Evolutionary conservation across 2,888 invertebrate genomes (phyloP).

Genomic region (Sialis lutaria): DNA sequence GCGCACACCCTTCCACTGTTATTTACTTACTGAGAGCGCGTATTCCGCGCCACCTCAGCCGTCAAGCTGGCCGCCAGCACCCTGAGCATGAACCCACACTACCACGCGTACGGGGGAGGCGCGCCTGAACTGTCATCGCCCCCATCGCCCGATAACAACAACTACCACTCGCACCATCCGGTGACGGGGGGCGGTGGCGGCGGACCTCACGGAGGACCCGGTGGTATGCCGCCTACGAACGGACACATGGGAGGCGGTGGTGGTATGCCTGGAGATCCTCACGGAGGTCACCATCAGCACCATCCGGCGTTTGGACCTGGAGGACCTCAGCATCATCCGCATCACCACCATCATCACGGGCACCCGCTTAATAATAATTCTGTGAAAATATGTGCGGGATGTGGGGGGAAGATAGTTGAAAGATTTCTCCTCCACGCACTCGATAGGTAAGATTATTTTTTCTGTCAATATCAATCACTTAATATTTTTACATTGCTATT

Average conservation of each 20-base stretch:
- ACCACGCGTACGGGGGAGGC: constrained; percentile 56
- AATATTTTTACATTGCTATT: too few relatives aligned
- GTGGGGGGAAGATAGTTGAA: constrained; percentile 83
- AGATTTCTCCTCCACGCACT: constrained; percentile 80
- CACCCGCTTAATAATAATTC: constrained; percentile 33
- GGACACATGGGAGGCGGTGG: constrained; percentile 13
- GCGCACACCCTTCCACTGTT: too few relatives aligned
- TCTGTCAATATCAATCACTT: too few relatives aligned
- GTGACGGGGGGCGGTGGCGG: constrained; percentile 24
- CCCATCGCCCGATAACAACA: constrained; percentile 55
- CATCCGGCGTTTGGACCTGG: constrained; percentile 12
- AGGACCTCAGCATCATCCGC: constrained; percentile 24
- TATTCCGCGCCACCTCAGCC: constrained; percentile 30
- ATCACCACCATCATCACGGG: constrained; percentile 14
- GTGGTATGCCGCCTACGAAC: constrained; percentile 12
- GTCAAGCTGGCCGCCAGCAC: constrained; percentile 77
- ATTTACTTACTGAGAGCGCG: too few relatives aligned
- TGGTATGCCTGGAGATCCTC: constrained; percentile 16
- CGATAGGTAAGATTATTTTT: constrained; percentile 35
- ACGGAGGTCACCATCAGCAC: constrained; percentile 21
- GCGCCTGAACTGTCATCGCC: constrained; percentile 65
- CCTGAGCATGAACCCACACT: constrained; percentile 81
- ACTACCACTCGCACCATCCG: constrained; percentile 35
- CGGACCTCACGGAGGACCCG: constrained; percentile 15
- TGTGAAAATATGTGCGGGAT: constrained; percentile 75